Base-by-base conservation (phyloP, 2,113 vertebrate species). In the Carassius carassius region DNA sequence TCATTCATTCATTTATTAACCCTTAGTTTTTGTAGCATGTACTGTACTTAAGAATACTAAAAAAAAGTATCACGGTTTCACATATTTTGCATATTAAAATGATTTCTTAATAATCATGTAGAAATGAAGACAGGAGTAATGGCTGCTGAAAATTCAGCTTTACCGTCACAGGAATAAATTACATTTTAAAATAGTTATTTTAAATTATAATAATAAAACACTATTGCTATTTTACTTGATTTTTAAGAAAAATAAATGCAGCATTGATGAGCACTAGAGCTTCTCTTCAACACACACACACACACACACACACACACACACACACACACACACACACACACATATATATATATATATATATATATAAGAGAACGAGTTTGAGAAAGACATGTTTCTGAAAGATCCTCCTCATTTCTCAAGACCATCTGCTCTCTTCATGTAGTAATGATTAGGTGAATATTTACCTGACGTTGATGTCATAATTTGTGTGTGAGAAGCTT, bases 401-500 rank as follows among this genome's bases (percentile, higher is more conserved):
- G 21, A 75, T 49, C 41, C 12, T 44, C n/a, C 72, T 75, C 51
- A 14, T n/a, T 78, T 78, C 51, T 78, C 25, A 9, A 35, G 23
- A n/a, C 32, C 47, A 41, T 10, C 56, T 62, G 32, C 54, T 47
- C 60, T 81, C 12, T 67, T 81, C 62, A 35, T 85, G 87, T 86
- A 75, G 44, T 77, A 58, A 44, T 69, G 56, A 78, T 62, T 74
- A n/a, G 56, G 19, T n/a, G n/a, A 60, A 25, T 62, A 44, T 83
- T 60, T 76, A 83, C 78, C 76, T 78, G 41, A 81, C 23, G 29
- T 58, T 21, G 47, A 75, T 85, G 56, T 78, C 73, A 82, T 9
- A 56, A 16, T 5, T 16, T n/a, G 23, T 78, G 10, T 73, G 32
- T 73, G 60, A 82, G 21, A 74, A 49, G 84, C 70, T 90, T 88